These are phyloP conservation scores for Montipora cactus DNA, from an alignment of 64 coral and sea anemone species.

Conservation along the genomic window DNA sequence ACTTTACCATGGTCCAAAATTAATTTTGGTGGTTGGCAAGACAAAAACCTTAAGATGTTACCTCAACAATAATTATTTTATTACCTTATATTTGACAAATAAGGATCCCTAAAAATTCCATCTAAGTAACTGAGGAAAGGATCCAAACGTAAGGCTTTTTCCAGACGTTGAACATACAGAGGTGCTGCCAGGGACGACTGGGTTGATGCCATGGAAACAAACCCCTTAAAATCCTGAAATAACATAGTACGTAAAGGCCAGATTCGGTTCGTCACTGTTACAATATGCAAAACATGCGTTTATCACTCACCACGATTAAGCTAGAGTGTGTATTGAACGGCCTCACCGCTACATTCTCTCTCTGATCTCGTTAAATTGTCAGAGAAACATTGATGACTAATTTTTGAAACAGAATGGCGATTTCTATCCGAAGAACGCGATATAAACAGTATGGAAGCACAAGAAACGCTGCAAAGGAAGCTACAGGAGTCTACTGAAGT, in stretches of 20 bases:
- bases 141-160: slow-evolving; percentile 95
- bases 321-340: background rate
- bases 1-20: too few species aligned
- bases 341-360: background rate
- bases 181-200: slow-evolving; percentile 86
- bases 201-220: slow-evolving; percentile 86
- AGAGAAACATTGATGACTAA: background rate
- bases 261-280: background rate
- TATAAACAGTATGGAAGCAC: background rate
- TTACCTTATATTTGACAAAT: slow-evolving; percentile 84
- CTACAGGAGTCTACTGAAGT: slow-evolving; percentile 24
- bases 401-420: background rate
- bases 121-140: slow-evolving; percentile 89
- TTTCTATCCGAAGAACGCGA: background rate
- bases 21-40: too few species aligned
- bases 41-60: background rate
- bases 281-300: background rate
- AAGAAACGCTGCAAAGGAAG: background rate
- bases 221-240: slow-evolving; percentile 26
- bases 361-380: background rate
- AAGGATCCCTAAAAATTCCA: slow-evolving; percentile 88
- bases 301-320: background rate
- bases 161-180: slow-evolving; percentile 93
- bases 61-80: background rate
- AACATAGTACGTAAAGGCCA: background rate